phyloP scores from a whole-genome alignment of 2,797 vertebrate species.

The Enteromius treurensis region DNA sequence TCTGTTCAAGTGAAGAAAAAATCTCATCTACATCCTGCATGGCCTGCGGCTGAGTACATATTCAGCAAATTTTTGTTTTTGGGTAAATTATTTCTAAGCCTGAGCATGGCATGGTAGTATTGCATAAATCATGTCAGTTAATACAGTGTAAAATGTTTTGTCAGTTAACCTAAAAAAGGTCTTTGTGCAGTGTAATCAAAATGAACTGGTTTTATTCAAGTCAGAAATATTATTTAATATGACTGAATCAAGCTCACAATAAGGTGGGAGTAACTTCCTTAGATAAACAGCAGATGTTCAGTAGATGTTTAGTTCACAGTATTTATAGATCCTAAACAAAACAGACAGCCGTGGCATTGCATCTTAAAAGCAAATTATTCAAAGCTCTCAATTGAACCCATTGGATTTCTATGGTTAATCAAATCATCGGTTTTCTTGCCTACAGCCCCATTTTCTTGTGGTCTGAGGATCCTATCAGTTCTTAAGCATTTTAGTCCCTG shows the following conservation, averaged over 20 bases:
- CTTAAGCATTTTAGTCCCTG: constrained; percentile 39
- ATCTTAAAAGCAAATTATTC: constrained; percentile 42
- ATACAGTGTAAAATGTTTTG: neutral
- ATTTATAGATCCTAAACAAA: constrained; percentile 31
- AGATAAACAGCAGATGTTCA: neutral
- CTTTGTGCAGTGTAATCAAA: neutral
- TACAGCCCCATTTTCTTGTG: constrained; percentile 30
- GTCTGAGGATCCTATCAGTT: constrained; percentile 40
- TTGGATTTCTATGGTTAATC: constrained; percentile 11
- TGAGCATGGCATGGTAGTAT: neutral
- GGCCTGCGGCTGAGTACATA: neutral
- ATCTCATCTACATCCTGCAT: neutral
- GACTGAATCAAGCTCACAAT: neutral
- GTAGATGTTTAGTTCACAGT: neutral
- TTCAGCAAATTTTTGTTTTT: neutral
- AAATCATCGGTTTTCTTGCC: constrained; percentile 21
- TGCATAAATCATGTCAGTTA: constrained; percentile 20
- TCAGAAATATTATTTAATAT: neutral
- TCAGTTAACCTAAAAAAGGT: neutral
- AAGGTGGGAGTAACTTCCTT: neutral
- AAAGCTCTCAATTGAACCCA: constrained; percentile 23
- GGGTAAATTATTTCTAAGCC: neutral
- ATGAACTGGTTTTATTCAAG: neutral
- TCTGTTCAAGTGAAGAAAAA: neutral
- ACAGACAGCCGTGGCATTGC: constrained; percentile 38